A percentile compares a stretch with the other conserved stretches of the same genome.
Conservation (phyloP, 2,797 vertebrate species). For the Peromyscus aztecus region DNA sequence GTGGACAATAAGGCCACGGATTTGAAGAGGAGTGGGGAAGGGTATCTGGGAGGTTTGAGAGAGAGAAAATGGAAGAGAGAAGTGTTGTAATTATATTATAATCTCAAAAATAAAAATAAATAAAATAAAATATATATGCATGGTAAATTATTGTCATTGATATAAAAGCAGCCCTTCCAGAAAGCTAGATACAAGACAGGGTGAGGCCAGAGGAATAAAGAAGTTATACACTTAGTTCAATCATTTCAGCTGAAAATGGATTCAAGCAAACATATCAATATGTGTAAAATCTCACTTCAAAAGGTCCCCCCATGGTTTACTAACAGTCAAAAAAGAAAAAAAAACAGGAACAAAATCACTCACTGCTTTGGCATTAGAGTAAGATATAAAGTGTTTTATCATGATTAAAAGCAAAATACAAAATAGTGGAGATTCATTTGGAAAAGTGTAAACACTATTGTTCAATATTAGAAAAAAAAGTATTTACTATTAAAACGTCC, state of each 20-base stretch:
- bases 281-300: neutral
- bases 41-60: neutral
- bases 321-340: neutral
- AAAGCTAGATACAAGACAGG: neutral
- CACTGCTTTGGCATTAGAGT: neutral
- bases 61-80: neutral
- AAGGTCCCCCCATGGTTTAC: neutral
- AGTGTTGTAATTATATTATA: neutral
- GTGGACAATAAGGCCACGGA: neutral
- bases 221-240: neutral
- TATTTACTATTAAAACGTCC: neutral
- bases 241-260: neutral
- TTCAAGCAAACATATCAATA: conserved; percentile 10
- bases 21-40: no score
- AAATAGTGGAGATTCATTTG: neutral
- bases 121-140: neutral
- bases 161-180: neutral
- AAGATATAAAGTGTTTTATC: neutral
- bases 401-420: neutral
- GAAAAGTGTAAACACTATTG: neutral
- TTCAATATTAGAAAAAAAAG: conserved; percentile 44
- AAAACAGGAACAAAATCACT: neutral
- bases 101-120: neutral
- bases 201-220: neutral
- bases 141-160: neutral